Evolutionary conservation across 35 echinoderm and acorn worm species (phyloP).

Genomic region (Apostichopus californicus): DNA sequence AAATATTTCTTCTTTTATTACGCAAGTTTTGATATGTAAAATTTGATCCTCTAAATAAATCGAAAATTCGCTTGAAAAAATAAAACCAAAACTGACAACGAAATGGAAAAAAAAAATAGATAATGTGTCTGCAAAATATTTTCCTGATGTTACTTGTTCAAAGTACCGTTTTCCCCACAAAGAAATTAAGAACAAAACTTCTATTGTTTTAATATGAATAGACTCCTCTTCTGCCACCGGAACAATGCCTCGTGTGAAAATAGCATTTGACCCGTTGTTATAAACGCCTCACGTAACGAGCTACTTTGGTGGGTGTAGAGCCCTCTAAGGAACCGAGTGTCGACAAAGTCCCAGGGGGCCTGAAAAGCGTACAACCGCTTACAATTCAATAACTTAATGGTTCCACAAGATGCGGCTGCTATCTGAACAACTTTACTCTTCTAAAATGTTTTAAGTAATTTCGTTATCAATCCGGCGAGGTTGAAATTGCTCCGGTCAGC

Average conservation of each 20-base stretch:
- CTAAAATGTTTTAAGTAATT: not conserved
- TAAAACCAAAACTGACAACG: too few relatives aligned
- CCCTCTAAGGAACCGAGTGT: not conserved
- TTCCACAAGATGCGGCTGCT: not conserved
- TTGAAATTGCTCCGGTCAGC: not conserved
- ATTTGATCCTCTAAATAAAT: too few relatives aligned
- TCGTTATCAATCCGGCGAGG: not conserved
- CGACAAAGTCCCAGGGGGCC: not conserved
- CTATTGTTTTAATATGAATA: not conserved
- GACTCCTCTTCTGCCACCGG: not conserved
- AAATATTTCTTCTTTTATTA: too few relatives aligned
- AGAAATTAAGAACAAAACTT: not conserved
- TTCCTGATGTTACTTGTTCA: too few relatives aligned
- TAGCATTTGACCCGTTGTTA: not conserved
- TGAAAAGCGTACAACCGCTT: constrained; percentile 1
- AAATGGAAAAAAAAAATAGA: too few relatives aligned
- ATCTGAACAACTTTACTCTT: not conserved
- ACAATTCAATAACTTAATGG: not conserved
- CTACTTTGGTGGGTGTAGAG: too few relatives aligned
- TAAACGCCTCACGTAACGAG: not conserved
- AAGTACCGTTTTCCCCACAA: too few relatives aligned
- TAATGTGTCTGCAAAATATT: too few relatives aligned
- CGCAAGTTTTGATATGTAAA: too few relatives aligned
- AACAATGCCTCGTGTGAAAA: constrained; percentile 18
- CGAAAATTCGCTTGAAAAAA: too few relatives aligned